Evolutionary conservation across 1,140 invertebrate species (phyloP), one percentile per base, ranked within the genome.

Genomic region (Pogonognathellus flavescens): DNA sequence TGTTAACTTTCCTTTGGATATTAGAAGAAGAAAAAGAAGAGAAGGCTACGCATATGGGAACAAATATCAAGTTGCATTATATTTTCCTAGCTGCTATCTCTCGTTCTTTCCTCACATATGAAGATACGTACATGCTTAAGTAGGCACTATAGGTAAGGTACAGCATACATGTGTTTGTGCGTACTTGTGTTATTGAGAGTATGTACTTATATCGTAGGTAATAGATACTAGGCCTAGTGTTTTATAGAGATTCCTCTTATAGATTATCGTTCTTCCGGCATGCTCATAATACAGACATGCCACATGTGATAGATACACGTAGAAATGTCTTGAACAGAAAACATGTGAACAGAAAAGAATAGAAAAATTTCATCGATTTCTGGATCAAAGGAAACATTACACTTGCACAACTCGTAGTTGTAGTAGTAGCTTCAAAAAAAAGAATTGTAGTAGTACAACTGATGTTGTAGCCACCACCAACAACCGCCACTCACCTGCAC

Each of bases 301-400:
- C 62, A 66, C 25, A 66, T 66, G 10, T 20, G 62, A 66, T 66
- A 66, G 62, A 66, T 66, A 66, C 62, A 66, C 49, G 41, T 18
- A 49, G 31, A 76, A 49, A 76, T 50, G 70, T 50, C 70, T n/a
- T 80, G 20, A 66, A 84, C 18, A 72, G 55, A 70, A 84, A 53
- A 72, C 60, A 22, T 70, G 41, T 52, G 62, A 53, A 70, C 59
- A 84, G 60, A 50, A 53, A 84, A 70, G 62, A 84, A 84, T 80
- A 59, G 72, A 59, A 80, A 84, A 84, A 72, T 84, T 84, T 70
- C 60, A 84, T 84, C 83, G 83, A 84, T 84, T 84, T 84, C 83
- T 84, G 60, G 57, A 83, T 83, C 82, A 83, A 83, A 83, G 82
- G 82, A 66, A 83, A 50, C 82, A 83, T 62, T 66, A 83, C 59